Conservation (phyloP, 2,797 vertebrate genomes). For the Perodicticus potto region DNA sequence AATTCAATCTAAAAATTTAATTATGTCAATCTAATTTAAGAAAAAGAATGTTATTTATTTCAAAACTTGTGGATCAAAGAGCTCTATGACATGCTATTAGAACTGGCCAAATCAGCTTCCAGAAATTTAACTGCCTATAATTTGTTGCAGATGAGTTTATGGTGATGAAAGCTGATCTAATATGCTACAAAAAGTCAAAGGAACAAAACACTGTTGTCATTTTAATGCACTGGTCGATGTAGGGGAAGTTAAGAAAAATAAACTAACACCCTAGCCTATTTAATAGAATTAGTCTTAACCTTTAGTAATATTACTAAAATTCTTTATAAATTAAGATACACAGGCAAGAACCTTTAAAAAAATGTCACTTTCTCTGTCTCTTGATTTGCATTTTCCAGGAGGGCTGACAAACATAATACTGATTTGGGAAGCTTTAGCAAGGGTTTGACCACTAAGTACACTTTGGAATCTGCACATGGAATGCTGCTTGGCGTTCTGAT, state of each 20-base stretch:
- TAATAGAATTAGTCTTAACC: neutral
- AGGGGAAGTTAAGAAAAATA: neutral
- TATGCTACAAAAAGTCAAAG: slow-evolving; percentile 67
- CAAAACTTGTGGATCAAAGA: slow-evolving; percentile 58
- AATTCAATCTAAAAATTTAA: slow-evolving; percentile 63
- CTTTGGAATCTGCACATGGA: neutral
- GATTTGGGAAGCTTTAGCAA: neutral
- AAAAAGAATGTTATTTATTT: slow-evolving; percentile 63
- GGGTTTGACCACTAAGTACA: neutral
- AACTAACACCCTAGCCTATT: neutral
- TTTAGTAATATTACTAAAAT: neutral
- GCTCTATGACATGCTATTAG: slow-evolving; percentile 27
- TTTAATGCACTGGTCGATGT: neutral
- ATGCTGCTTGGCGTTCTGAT: neutral
- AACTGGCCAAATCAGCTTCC: slow-evolving; percentile 35
- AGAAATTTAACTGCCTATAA: slow-evolving; percentile 66
- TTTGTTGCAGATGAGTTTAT: slow-evolving; percentile 67
- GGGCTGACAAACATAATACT: neutral
- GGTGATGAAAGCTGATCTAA: slow-evolving; percentile 64
- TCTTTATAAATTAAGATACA: neutral
- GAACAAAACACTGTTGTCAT: neutral
- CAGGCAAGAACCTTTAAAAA: neutral
- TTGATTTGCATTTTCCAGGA: neutral
- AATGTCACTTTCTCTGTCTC: neutral
- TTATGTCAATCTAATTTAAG: slow-evolving; percentile 72